These are phyloP conservation scores for Petaurus breviceps DNA, from an alignment of 2,113 vertebrate species.

Conservation along the genomic window DNA sequence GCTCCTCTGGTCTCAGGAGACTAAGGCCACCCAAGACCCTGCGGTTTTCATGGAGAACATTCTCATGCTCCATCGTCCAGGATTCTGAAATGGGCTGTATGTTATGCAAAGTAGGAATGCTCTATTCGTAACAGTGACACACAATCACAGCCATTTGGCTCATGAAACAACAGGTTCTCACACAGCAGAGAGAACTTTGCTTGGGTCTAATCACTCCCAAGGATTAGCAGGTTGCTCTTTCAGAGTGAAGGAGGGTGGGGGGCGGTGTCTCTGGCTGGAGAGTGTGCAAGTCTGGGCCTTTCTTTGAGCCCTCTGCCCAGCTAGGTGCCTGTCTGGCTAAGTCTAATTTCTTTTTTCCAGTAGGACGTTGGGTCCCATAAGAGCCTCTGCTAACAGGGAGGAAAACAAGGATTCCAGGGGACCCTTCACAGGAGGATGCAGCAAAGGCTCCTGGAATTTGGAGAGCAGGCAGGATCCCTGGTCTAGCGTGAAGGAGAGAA, in stretches of 20 bases:
- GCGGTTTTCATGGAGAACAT: no score
- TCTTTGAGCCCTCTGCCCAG: not conserved
- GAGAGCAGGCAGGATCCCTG: not conserved
- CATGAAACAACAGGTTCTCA: not conserved
- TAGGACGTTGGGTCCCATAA: not conserved
- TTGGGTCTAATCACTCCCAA: not conserved
- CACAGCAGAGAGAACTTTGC: not conserved
- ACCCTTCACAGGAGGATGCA: not conserved
- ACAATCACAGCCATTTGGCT: not conserved
- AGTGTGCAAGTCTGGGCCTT: no score
- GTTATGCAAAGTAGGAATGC: not conserved
- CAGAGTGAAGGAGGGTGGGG: not conserved
- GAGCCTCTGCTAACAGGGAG: not conserved
- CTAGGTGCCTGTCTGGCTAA: not conserved
- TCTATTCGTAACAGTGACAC: not conserved
- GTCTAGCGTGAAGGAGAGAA: not conserved
- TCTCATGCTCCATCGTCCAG: not conserved
- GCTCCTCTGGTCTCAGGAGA: not conserved
- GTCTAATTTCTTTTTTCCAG: not conserved
- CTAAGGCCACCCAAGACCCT: not conserved
- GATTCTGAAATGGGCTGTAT: not conserved
- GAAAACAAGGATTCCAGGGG: not conserved
- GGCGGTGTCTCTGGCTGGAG: no score
- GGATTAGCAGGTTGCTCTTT: not conserved
- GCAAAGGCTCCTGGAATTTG: not conserved